A percentile compares a stretch with the other conserved stretches of the same genome.
These are phyloP conservation scores for Triplophysa bombifrons DNA, from an alignment of 2,797 vertebrate species.

Conservation along the genomic window DNA sequence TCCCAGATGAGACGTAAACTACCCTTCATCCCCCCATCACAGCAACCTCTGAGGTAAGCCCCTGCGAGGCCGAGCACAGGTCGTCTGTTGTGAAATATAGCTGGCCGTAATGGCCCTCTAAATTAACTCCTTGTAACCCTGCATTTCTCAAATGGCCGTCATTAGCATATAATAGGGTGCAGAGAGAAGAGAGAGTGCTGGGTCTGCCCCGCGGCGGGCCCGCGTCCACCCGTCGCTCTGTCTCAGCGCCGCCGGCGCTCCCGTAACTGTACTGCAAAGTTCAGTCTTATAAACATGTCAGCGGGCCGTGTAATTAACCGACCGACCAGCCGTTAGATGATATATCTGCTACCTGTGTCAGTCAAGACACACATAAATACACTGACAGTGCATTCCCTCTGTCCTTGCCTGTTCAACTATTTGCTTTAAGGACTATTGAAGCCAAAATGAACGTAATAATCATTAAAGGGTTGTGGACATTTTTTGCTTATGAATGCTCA, in stretches of 20 bases:
- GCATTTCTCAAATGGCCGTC: constrained; percentile 87
- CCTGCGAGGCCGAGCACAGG: constrained; percentile 63
- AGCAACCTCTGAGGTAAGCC: constrained; percentile 63
- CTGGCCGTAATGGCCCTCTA: constrained; percentile 82
- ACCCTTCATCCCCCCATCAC: constrained; percentile 58
- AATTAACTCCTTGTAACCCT: constrained; percentile 97
- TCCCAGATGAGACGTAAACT: constrained; percentile 73
- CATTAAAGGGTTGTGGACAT: no score
- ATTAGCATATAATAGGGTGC: constrained; percentile 94
- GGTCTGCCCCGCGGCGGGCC: constrained; percentile 83
- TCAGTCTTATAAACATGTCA: constrained; percentile 99
- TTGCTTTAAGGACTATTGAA: no score
- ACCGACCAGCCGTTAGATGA: constrained; percentile 84
- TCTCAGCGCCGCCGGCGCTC: constrained; percentile 81
- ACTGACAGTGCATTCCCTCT: no score
- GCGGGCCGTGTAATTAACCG: constrained; percentile 86
- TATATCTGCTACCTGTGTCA: constrained; percentile 86
- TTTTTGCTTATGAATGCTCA: no score
- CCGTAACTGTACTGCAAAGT: constrained; percentile 91
- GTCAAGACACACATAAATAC: constrained; percentile 64
- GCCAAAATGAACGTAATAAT: no score
- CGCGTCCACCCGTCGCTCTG: constrained; percentile 80
- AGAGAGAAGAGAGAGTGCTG: constrained; percentile 84
- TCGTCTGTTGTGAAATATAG: constrained; percentile 77
- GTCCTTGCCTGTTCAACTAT: no score